Base-by-base conservation (phyloP, 1,140 invertebrate species). In the Elymnias hypermnestra region DNA sequence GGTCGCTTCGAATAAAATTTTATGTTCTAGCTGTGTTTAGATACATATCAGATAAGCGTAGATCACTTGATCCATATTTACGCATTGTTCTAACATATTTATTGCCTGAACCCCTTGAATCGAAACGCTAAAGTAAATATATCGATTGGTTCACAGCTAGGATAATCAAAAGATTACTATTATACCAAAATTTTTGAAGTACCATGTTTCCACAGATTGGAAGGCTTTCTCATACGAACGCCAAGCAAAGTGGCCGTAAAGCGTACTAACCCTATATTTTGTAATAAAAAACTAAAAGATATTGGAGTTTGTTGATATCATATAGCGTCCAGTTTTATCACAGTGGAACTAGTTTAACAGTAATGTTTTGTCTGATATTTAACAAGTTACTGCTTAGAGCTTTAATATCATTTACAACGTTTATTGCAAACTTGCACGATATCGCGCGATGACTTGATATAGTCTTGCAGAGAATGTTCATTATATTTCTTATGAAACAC, bases 1-100 rank as follows among this genome's bases (percentile, higher is more conserved):
- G 66, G 66, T 63, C 65, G 64, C 73, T 72, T 64, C 57, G 46
- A 72, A 74, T 72, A 70, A 72, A 72, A 78, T 63, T 67, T 71
- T 73, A 72, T 81, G 64, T 71, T 71, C 65, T 75, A 57, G 57
- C 65, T 75, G 65, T 69, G 59, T 61, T 71, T 72, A 68, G 63
- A 71, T 79, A 69, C 69, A 71, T 64, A 65, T 64, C 63, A 47
- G 66, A 74, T 72, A 69, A 44, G 5, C 55, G 60, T 62, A 48
- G 54, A 67, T 70, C 62, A 62, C 50, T 59, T 53, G 57, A 64
- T 66, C 59, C 62, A 66, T 72, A 50, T 50, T 37, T 36, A 42
- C 31, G 15, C 28, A 42, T 42, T 23, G 22, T 35, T 49, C n/a
- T 0, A 26, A 26, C 22, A 19, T 42, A 42, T 49, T 22, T 36